phyloP scores from a whole-genome alignment of 2,113 vertebrate genomes.

The Lagopus leucura region DNA sequence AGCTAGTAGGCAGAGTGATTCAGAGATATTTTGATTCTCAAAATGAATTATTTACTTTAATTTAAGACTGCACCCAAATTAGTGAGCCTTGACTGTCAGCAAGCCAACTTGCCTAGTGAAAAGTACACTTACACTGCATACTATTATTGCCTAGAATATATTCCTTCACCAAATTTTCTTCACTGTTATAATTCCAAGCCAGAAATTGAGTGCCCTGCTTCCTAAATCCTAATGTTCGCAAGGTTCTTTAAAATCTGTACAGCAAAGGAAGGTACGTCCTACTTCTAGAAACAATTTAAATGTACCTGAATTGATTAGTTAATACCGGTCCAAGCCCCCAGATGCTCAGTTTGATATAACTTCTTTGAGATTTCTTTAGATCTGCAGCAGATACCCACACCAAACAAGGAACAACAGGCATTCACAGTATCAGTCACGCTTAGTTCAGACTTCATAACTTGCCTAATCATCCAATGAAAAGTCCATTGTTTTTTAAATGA shows the following conservation, averaged over 20 bases:
- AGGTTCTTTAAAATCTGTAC: not conserved
- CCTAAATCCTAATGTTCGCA: not conserved
- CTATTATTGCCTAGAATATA: fast-evolving
- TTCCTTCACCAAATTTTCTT: not conserved
- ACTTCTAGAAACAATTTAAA: not conserved
- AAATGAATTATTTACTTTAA: not conserved
- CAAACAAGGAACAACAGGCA: not conserved
- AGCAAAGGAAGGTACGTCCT: not conserved
- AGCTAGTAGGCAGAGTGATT: not conserved
- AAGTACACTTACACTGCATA: not conserved
- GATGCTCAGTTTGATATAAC: not conserved
- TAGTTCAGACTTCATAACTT: not conserved
- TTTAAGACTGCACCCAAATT: not conserved
- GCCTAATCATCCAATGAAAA: not conserved
- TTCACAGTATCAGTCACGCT: not conserved
- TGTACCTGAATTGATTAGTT: not conserved
- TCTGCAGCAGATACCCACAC: not conserved
- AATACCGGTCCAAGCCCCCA: fast-evolving
- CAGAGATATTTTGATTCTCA: not conserved
- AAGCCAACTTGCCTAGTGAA: not conserved
- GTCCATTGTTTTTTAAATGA: not conserved
- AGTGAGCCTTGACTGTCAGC: not conserved
- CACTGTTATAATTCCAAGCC: not conserved
- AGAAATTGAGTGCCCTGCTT: not conserved
- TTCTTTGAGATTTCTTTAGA: not conserved